Evolutionary conservation across 1,140 invertebrate species (phyloP).

Genomic region (Hycleus phaleratus): DNA sequence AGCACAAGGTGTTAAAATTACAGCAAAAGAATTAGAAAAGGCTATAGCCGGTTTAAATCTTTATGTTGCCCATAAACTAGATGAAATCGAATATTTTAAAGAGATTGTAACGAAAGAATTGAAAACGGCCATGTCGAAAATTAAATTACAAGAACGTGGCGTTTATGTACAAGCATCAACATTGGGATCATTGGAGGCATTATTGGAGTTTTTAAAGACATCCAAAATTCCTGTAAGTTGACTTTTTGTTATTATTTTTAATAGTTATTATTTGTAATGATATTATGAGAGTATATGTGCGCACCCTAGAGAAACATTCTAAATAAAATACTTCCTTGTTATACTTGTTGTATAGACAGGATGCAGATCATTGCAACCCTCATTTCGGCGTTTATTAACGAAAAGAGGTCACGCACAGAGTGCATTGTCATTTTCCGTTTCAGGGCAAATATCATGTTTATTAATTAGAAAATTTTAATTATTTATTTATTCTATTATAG

Average conservation of each 20-base stretch:
- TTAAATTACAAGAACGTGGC: constrained; percentile 85
- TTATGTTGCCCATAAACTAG: constrained; percentile 79
- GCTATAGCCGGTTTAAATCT: constrained; percentile 90
- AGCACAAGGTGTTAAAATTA: constrained; percentile 97
- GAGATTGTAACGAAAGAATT: constrained; percentile 76
- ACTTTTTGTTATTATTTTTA: neutral
- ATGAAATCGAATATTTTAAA: constrained; percentile 77
- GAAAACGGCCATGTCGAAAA: constrained; percentile 81
- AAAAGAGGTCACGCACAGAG: constrained; percentile 11
- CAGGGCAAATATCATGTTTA: neutral
- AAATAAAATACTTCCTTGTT: constrained; percentile 17
- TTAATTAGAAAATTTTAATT: neutral
- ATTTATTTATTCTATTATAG: constrained; percentile 52
- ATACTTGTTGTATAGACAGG: constrained; percentile 5
- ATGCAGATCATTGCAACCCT: constrained; percentile 17
- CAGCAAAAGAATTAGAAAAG: constrained; percentile 96
- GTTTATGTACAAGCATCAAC: constrained; percentile 99
- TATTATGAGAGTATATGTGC: neutral
- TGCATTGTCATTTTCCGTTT: neutral
- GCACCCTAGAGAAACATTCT: constrained; percentile 1
- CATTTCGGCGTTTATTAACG: constrained; percentile 9
- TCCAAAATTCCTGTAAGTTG: constrained; percentile 91
- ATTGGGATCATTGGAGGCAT: constrained; percentile 92
- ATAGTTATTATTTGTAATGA: neutral
- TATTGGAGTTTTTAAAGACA: constrained; percentile 89